Evolutionary conservation across 2,888 invertebrate species (phyloP), one percentile per base, ranked within the genome.

Genomic region (Acleris sparsana): DNA sequence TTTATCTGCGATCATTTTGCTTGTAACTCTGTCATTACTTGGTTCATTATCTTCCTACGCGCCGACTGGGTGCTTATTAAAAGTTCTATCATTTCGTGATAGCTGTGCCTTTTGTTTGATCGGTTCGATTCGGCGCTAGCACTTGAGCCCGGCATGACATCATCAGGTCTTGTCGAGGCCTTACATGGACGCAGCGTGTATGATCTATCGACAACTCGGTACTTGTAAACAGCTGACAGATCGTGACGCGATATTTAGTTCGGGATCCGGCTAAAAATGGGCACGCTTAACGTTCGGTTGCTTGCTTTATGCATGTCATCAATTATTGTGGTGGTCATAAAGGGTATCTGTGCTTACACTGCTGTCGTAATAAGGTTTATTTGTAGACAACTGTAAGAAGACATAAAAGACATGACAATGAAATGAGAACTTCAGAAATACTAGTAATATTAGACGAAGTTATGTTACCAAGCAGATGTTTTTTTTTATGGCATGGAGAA

Each of bases 101-200:
- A 83, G 79, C 78, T 73, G 72, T 71, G 77, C 72, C 75, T 84
- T 83, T 82, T 83, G 83, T 85, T 83, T 80, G 79, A 80, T 81
- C 77, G 80, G 52, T 83, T 79, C 85, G 83, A 84, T 88, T 86
- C 29, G 13, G 25, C 46, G 33, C 20, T 48, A 49, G 49, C 58
- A 59, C 58, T 59, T 71, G 75, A 69, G 74, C 74, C 68, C 73
- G 73, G 82, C 77, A 91, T 91, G 91, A 89, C 89, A 89, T 92
- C 92, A 91, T 80, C 87, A 80, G 80, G 85, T 82, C 84, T 79
- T 79, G 83, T 84, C 83, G 81, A 77, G 81, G 79, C 92, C 92
- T 82, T 90, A 92, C 86, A 89, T 87, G 91, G 92, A 81, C 81
- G 83, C 83, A 80, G 74, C 82, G 81, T 76, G 84, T 87, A 89